Conservation (phyloP, 2,888 invertebrate species). For the Cantharis rustica region DNA sequence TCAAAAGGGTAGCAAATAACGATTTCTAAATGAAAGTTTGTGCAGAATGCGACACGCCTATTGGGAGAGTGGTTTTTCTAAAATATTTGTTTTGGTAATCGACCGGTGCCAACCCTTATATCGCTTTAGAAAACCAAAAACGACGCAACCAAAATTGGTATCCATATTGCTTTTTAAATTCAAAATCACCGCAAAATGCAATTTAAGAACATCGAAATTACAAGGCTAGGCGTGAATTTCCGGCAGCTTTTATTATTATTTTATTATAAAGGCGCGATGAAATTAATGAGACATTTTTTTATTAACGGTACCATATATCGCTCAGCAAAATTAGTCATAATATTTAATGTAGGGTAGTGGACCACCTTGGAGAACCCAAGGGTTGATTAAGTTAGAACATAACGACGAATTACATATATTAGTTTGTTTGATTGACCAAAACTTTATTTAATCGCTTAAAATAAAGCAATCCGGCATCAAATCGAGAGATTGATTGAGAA, state of each 20-base stretch:
- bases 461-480: background rate
- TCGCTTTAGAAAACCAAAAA: slow-evolving; percentile 6
- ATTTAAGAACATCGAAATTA: slow-evolving; percentile 25
- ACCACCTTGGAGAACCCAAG: slow-evolving; percentile 35
- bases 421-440: slow-evolving; percentile 19
- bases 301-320: slow-evolving; percentile 39
- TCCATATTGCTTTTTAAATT: slow-evolving; percentile 14
- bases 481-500: background rate
- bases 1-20: slow-evolving; percentile 26
- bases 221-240: slow-evolving; percentile 28
- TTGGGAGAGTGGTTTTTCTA: slow-evolving; percentile 12
- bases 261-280: slow-evolving; percentile 33
- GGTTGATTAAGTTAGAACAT: slow-evolving; percentile 32
- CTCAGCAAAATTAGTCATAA: slow-evolving; percentile 34
- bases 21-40: slow-evolving; percentile 23
- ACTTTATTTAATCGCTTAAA: slow-evolving; percentile 1
- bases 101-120: slow-evolving; percentile 24
- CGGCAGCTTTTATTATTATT: slow-evolving; percentile 18
- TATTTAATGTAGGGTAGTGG: slow-evolving; percentile 26
- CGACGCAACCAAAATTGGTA: slow-evolving; percentile 16
- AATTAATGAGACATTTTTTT: slow-evolving; percentile 37
- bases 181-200: slow-evolving; percentile 27
- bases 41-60: slow-evolving; percentile 35
- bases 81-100: slow-evolving; percentile 31
- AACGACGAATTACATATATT: slow-evolving; percentile 26